phyloP scores from a whole-genome alignment of 2,113 vertebrate genomes.

The Murina feae region DNA sequence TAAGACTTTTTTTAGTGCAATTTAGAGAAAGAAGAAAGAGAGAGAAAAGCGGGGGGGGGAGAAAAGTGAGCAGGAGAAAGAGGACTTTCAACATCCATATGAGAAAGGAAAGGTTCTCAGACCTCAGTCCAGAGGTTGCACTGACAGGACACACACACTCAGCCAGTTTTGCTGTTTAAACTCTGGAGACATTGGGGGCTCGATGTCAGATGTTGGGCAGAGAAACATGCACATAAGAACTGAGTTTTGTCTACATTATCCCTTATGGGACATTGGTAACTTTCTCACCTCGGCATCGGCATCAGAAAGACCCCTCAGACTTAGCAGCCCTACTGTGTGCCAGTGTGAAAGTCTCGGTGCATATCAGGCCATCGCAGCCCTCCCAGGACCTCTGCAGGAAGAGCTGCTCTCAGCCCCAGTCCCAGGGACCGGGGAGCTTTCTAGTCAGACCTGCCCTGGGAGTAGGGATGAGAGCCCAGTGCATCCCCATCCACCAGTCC shows the following conservation, averaged over 20 bases:
- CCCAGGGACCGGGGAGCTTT: background rate
- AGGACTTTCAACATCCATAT: background rate
- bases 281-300: background rate
- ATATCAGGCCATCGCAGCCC: accelerated
- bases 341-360: accelerated
- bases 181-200: background rate
- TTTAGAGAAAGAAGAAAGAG: background rate
- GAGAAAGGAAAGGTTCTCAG: too few species aligned
- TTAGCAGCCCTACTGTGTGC: background rate
- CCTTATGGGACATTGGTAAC: background rate
- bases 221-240: background rate
- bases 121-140: too few species aligned
- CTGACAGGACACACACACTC: accelerated
- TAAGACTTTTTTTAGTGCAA: background rate
- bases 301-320: background rate
- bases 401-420: background rate
- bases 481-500: accelerated
- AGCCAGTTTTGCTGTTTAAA: background rate
- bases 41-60: background rate
- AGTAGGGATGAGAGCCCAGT: background rate
- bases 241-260: accelerated
- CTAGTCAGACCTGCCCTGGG: background rate
- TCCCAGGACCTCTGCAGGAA: background rate
- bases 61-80: background rate
- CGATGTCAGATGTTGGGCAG: background rate